Evolutionary conservation across 1,140 invertebrate genomes (phyloP), one percentile per base, ranked within the genome.

Genomic region (Drosophila parvula): DNA sequence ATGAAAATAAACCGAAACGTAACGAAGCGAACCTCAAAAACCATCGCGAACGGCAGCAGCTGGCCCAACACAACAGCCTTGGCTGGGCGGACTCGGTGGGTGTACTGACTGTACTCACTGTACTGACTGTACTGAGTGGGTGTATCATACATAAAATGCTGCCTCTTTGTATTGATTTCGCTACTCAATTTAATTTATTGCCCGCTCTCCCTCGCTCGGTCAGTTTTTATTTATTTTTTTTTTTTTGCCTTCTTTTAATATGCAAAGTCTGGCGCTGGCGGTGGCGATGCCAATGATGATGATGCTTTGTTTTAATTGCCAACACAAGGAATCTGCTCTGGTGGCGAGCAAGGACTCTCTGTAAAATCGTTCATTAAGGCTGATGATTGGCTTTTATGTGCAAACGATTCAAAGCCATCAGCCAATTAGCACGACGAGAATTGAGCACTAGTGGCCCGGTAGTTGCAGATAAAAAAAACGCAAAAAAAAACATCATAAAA

Each of bases 101-200:
- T 6, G 34, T 6, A 32, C 6, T 36, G 9, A 8, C 30, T 30
- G 5, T 30, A 22, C 4, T 12, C n/a, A 41, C 27, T n/a, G 32
- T 34, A 34, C 16, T 44, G 55, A 5, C 30, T 14, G 59, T 55
- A 22, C 22, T n/a, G 14, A 34, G 68, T 69, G 64, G 32, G 47
- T 16, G 69, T 74, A 74, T 74, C 70, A 55, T 55, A 53, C 61
- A 34, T 56, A 70, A 47, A 70, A 74, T 74, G 73, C 63, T 41
- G 67, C 55, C 61, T 51, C 38, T 64, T 58, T 75, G 50, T 51
- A 65, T 75, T 74, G 70, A 62, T 65, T 74, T 76, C 59, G 53
- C 41, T 58, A 76, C 50, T 57, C 71, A 76, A 76, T 76, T 76
- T 75, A 75, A 75, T 76, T 76, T 75, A 75, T 65, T 74, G 61